Conservation (phyloP, 2,888 invertebrate species). For the Neocrepidodera transversa region DNA sequence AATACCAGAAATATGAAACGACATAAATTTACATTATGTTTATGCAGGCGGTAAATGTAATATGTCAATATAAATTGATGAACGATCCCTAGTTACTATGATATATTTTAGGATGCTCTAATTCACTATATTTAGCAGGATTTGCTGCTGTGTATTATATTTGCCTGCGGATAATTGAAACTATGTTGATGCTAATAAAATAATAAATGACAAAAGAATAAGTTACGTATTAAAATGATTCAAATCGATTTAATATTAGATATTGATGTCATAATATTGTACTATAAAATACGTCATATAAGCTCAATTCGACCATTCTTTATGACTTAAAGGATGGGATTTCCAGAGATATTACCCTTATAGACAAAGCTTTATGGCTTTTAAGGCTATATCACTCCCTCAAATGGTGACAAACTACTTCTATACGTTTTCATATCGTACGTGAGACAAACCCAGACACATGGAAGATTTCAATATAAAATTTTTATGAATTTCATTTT, state of each 20-base stretch:
- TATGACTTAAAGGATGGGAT: constrained; percentile 60
- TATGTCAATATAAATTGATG: constrained; percentile 53
- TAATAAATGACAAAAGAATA: no score
- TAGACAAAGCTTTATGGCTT: constrained; percentile 60
- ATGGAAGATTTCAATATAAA: constrained; percentile 25
- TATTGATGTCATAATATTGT: constrained; percentile 52
- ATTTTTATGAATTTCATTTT: constrained; percentile 31
- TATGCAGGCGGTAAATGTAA: constrained; percentile 49
- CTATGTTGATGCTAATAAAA: background rate
- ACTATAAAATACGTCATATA: constrained; percentile 54
- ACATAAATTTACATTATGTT: constrained; percentile 51
- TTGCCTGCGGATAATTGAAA: constrained; percentile 18
- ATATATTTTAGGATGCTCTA: constrained; percentile 40
- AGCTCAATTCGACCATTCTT: constrained; percentile 57
- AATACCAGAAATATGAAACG: constrained; percentile 47
- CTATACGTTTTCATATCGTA: constrained; percentile 55
- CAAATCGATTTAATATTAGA: constrained; percentile 56
- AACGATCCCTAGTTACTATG: constrained; percentile 41
- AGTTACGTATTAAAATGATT: no score
- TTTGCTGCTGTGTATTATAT: constrained; percentile 16
- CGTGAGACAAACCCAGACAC: constrained; percentile 37
- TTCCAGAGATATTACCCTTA: constrained; percentile 58
- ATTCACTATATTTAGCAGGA: constrained; percentile 22
- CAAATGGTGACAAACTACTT: constrained; percentile 58
- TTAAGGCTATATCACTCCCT: constrained; percentile 51